Percentiles rank a stretch among this genome's conserved stretches.
Evolutionary conservation across 2,797 vertebrate genomes (phyloP).

Genomic region (Crotalus adamanteus): DNA sequence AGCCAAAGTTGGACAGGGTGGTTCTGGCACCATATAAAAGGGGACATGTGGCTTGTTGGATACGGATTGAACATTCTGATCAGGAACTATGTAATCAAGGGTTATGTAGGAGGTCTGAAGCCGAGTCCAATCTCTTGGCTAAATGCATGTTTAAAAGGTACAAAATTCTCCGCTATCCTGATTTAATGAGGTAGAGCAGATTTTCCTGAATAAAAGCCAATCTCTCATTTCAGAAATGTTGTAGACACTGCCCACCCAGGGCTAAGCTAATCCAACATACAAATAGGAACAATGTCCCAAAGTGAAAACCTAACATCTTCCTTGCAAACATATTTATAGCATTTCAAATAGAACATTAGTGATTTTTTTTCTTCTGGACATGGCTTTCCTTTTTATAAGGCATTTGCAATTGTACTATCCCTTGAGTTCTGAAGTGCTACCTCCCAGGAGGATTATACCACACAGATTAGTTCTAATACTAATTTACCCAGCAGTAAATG

Average conservation of each 20-base stretch:
- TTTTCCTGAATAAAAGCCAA: neutral
- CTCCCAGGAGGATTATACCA: neutral
- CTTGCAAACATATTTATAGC: neutral
- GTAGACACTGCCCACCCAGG: neutral
- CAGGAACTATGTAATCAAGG: neutral
- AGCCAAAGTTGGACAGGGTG: neutral
- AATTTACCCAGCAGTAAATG: conserved; percentile 18
- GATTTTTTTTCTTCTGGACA: neutral
- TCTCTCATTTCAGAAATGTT: neutral
- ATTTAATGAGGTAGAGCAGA: neutral
- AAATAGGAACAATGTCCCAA: neutral
- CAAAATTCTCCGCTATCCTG: neutral
- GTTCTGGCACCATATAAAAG: neutral
- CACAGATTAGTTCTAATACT: neutral
- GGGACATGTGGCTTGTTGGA: neutral
- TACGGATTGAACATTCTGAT: neutral
- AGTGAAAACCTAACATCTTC: neutral
- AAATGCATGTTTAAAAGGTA: neutral
- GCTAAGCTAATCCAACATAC: neutral
- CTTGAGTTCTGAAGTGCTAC: neutral
- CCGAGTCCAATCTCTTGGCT: neutral
- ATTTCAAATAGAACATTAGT: neutral
- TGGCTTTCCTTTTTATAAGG: neutral
- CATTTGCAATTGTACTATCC: neutral
- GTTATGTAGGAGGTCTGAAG: neutral